Conservation (phyloP, 2,888 invertebrate genomes). For the Branchinecta sandiegonensis region DNA sequence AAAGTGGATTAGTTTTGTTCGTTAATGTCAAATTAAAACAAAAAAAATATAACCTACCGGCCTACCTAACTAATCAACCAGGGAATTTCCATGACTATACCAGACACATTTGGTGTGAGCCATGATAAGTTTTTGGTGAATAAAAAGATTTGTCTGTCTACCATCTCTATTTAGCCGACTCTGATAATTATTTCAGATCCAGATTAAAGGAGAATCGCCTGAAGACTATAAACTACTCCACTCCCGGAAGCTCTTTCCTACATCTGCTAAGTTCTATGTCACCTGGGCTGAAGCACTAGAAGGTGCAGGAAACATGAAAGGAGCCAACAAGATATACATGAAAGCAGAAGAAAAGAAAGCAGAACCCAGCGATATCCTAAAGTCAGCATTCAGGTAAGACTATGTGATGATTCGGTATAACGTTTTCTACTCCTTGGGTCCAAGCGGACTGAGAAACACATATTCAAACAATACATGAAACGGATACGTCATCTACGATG, state of each 20-base stretch:
- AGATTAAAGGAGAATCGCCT: neutral
- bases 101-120: too few relatives aligned
- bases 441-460: too few relatives aligned
- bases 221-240: slow-evolving; percentile 60
- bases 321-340: slow-evolving; percentile 65
- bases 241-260: slow-evolving; percentile 61
- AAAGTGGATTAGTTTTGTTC: too few relatives aligned
- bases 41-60: too few relatives aligned
- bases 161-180: slow-evolving; percentile 11
- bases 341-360: slow-evolving; percentile 60
- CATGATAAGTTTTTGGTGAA: too few relatives aligned
- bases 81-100: too few relatives aligned
- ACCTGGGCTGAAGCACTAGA: slow-evolving; percentile 83
- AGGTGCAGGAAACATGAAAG: slow-evolving; percentile 59
- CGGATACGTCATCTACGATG: too few relatives aligned
- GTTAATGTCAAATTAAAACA: too few relatives aligned
- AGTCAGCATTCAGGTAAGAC: slow-evolving; percentile 52
- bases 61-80: too few relatives aligned
- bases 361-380: slow-evolving; percentile 60
- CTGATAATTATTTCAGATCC: slow-evolving; percentile 29
- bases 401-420: neutral
- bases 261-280: slow-evolving; percentile 67
- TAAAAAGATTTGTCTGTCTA: too few relatives aligned
- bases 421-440: too few relatives aligned
- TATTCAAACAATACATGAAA: too few relatives aligned